Evolutionary conservation across 2,797 vertebrate genomes (phyloP).

Genomic region (Australoheros facetus): DNA sequence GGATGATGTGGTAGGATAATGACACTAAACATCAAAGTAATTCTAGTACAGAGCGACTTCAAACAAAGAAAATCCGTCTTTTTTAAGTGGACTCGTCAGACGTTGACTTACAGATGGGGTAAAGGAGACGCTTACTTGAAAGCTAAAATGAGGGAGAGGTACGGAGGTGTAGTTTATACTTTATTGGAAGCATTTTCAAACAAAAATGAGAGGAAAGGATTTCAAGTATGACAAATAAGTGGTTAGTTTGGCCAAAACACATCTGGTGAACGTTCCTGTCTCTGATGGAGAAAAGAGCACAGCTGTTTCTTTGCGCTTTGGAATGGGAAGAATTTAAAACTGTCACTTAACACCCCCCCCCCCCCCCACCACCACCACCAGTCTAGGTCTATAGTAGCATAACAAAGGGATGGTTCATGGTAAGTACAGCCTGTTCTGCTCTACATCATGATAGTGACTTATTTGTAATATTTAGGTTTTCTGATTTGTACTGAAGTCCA

Average conservation of each 20-base stretch:
- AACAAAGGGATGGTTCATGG: no score
- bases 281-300: background rate
- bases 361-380: no score
- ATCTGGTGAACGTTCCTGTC: background rate
- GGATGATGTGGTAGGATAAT: background rate
- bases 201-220: background rate
- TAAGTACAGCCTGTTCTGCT: slow-evolving; percentile 47
- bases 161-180: background rate
- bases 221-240: background rate
- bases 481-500: slow-evolving; percentile 12
- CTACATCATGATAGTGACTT: slow-evolving; percentile 20
- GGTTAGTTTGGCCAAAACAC: background rate
- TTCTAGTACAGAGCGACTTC: background rate
- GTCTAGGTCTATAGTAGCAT: no score
- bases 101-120: background rate
- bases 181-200: background rate
- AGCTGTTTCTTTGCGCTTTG: background rate
- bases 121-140: background rate
- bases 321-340: background rate
- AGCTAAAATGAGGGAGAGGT: background rate
- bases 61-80: background rate
- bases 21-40: background rate
- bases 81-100: background rate
- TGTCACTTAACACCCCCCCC: background rate
- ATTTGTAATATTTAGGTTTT: slow-evolving; percentile 21